A percentile compares a stretch with the other conserved stretches of the same genome.
These are phyloP conservation scores for Phaethornis superciliosus DNA, from an alignment of 2,113 vertebrate species.

Conservation along the genomic window DNA sequence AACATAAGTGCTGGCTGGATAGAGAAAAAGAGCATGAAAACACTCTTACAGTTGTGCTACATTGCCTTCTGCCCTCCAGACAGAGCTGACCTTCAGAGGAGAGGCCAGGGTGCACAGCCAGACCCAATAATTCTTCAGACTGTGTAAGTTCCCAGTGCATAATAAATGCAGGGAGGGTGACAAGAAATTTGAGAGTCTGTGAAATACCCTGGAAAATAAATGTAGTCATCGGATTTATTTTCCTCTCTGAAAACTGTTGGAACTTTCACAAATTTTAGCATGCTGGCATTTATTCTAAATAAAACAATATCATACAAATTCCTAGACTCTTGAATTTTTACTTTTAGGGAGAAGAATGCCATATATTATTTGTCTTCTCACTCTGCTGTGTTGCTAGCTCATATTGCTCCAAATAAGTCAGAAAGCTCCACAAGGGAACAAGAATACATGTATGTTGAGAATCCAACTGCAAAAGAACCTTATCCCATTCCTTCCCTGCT, in stretches of 20 bases:
- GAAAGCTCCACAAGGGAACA: neutral
- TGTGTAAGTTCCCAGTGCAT: neutral
- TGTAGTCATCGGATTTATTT: slow-evolving; percentile 13
- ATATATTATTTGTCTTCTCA: neutral
- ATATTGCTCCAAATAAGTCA: neutral
- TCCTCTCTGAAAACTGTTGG: neutral
- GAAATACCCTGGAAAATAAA: neutral
- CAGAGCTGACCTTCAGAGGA: slow-evolving; percentile 13
- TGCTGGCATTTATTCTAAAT: neutral
- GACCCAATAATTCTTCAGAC: neutral
- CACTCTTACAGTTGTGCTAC: neutral
- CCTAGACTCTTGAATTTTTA: neutral
- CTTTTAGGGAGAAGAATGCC: neutral
- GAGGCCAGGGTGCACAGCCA: neutral
- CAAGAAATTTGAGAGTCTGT: neutral
- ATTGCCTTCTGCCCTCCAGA: slow-evolving; percentile 35
- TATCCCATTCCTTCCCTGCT: neutral
- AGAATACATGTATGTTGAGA: neutral
- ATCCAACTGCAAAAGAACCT: neutral
- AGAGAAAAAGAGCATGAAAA: neutral
- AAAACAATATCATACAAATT: neutral
- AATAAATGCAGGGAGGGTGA: neutral
- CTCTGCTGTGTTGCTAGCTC: neutral
- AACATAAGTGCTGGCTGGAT: neutral
- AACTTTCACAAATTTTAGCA: neutral